Conservation (phyloP, 2,113 vertebrate genomes). For the Osmerus eperlanus region DNA sequence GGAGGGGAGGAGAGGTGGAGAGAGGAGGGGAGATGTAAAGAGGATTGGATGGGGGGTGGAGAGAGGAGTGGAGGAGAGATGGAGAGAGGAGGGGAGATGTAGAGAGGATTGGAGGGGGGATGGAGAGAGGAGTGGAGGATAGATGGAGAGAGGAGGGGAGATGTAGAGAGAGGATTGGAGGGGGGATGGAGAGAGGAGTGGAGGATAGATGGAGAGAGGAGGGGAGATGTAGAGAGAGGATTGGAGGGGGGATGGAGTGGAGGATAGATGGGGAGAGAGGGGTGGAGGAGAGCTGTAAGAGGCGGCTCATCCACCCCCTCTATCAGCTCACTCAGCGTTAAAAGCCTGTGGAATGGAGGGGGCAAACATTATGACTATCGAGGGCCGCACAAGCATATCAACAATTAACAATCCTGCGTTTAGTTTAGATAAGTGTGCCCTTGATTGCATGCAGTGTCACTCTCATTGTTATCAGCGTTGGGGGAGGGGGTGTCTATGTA, state of each 20-base stretch:
- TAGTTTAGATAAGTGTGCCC: constrained; percentile 10
- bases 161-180: too few relatives aligned
- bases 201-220: too few relatives aligned
- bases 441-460: background rate
- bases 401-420: constrained; percentile 33
- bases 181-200: too few relatives aligned
- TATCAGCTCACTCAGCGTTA: constrained; percentile 31
- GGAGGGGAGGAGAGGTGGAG: too few relatives aligned
- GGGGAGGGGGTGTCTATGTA: background rate
- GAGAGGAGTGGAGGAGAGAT: too few relatives aligned
- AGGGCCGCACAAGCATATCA: constrained; percentile 47
- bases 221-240: constrained; percentile 20
- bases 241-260: background rate
- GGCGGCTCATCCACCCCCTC: constrained; percentile 43
- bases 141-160: too few relatives aligned
- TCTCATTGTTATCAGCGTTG: constrained; percentile 5
- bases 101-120: too few relatives aligned
- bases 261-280: background rate
- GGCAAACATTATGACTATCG: constrained; percentile 42
- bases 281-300: constrained; percentile 28
- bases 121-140: too few relatives aligned
- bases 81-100: too few relatives aligned
- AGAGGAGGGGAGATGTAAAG: too few relatives aligned
- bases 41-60: too few relatives aligned
- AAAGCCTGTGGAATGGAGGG: constrained; percentile 44